Evolutionary conservation across 2,113 vertebrate genomes (phyloP).

Genomic region (Proterorhinus semilunaris): DNA sequence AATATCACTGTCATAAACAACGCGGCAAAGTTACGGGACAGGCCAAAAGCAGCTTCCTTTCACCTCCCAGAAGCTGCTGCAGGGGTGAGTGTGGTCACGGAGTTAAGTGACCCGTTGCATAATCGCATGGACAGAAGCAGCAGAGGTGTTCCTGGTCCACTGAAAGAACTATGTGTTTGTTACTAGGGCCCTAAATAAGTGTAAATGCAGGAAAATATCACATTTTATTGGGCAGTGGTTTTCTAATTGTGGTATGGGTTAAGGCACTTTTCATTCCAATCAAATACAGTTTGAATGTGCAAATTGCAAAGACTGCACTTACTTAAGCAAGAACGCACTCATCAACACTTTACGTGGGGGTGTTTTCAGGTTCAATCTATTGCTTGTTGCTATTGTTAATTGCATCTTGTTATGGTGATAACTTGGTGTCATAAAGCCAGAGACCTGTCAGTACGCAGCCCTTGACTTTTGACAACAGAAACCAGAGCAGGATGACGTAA

Average conservation of each 20-base stretch:
- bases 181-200: no score
- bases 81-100: constrained; percentile 14
- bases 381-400: no score
- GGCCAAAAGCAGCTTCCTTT: constrained; percentile 40
- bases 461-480: neutral
- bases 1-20: constrained; percentile 52
- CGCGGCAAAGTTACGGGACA: constrained; percentile 28
- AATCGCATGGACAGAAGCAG: neutral
- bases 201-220: no score
- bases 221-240: no score
- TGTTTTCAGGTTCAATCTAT: no score
- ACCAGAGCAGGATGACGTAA: constrained; percentile 46
- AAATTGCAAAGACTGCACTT: no score
- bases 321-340: no score
- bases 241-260: no score
- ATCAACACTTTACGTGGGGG: no score
- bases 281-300: no score
- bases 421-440: neutral
- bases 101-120: constrained; percentile 27
- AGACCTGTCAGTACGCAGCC: neutral
- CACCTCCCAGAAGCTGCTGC: constrained; percentile 13
- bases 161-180: neutral
- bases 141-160: neutral
- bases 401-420: neutral
- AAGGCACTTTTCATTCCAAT: no score